Evolutionary conservation across 2,113 vertebrate species (phyloP), one percentile per base, ranked within the genome.

Genomic region (Chelonoidis abingdonii): DNA sequence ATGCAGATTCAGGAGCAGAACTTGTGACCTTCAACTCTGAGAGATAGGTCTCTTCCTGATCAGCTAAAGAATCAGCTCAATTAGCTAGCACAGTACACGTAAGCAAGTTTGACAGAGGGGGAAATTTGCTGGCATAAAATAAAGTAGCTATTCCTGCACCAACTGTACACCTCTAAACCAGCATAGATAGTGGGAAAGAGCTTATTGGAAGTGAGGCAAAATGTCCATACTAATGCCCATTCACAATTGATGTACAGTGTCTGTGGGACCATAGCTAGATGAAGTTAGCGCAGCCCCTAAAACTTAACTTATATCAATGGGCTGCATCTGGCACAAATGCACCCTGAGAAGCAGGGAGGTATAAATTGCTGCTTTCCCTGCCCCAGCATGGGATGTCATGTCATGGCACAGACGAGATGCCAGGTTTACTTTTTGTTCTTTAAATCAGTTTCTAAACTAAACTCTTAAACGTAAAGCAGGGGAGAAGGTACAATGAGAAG

Each of bases 371-470:
- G 24, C 2, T 69, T 81, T 50, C 47, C 75, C 3, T 69, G 2
- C 47, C 13, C 0, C 79, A 41, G 54, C n/a, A n/a, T n/a, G n/a
- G n/a, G n/a, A n/a, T n/a, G n/a, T n/a, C n/a, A n/a, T n/a, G n/a
- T n/a, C n/a, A 13, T n/a, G 52, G 54, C 49, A 62, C 65, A 1
- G 5, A 84, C 84, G 83, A 93, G 52, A 62, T 84, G 35, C 22
- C 80, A 24, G 62, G 86, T 89, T 89, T 93, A 87, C 80, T 93
- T 82, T 92, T 84, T 90, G 84, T 83, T 62, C 78, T 93, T 94
- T 90, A 89, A 86, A 50, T 87, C 89, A 17, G 62, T 89, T 95
- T 91, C 80, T 65, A 27, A 78, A 2, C 41, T 25, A 8, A 41
- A 76, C 27, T 90, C 87, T 94, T 50, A 84, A 35, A n/a, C 38